A percentile compares a stretch with the other conserved stretches of the same genome.
These are phyloP conservation scores for Lepas anatifera DNA, from an alignment of 2,888 invertebrate genomes.

Conservation along the genomic window DNA sequence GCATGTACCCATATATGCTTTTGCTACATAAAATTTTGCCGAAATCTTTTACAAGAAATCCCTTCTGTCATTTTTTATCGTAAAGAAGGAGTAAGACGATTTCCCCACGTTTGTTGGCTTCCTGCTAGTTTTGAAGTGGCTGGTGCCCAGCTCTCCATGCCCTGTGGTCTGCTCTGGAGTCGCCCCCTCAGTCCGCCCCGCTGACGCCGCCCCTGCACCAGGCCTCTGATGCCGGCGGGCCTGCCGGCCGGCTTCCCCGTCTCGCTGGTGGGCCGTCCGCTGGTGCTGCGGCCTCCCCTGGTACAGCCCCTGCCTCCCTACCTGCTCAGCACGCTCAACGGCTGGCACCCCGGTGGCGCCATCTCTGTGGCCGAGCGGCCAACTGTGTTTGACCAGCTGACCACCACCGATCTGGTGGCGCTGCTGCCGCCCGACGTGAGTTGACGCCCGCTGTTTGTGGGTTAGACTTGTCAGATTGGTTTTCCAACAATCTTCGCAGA, in stretches of 20 bases:
- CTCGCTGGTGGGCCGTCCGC: constrained; percentile 18
- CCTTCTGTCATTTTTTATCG: too few species aligned
- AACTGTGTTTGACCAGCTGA: not conserved
- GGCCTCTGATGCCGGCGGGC: not conserved
- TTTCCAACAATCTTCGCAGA: too few species aligned
- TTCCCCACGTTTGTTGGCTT: not conserved
- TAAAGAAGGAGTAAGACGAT: not conserved
- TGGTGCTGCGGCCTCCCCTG: constrained; percentile 23
- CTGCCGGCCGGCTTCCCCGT: constrained; percentile 12
- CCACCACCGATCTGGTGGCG: not conserved
- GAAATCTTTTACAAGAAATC: too few species aligned
- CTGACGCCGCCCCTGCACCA: not conserved
- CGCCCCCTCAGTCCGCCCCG: not conserved
- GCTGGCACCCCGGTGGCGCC: not conserved
- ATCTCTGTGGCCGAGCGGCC: not conserved
- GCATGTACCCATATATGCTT: too few species aligned
- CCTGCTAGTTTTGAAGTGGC: too few species aligned
- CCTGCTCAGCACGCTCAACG: too few species aligned
- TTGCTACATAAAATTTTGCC: too few species aligned
- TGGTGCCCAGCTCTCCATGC: too few species aligned
- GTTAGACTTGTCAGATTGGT: too few species aligned
- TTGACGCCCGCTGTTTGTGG: too few species aligned
- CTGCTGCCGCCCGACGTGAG: constrained; percentile 1
- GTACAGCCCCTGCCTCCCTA: constrained; percentile 16
- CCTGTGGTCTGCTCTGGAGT: too few species aligned